These are phyloP conservation scores for Silurus asotus DNA, from an alignment of 2,113 vertebrate species.

Conservation along the genomic window DNA sequence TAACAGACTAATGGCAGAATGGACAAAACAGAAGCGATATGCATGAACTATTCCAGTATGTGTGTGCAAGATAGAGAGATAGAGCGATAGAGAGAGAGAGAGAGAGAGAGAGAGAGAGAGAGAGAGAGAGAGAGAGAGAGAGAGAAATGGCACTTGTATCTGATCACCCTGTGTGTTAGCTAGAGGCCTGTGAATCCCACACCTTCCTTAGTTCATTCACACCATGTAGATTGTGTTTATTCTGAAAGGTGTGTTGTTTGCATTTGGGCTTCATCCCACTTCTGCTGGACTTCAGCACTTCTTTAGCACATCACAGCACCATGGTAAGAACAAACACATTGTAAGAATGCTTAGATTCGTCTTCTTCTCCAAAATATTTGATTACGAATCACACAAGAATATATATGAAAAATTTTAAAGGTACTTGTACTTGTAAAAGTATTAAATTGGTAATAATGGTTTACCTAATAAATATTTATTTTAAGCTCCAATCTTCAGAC, in stretches of 20 bases:
- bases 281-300: conserved; percentile 21
- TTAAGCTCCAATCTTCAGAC: not conserved
- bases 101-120: not conserved
- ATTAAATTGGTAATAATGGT: not conserved
- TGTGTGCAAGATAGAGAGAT: not conserved
- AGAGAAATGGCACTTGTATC: not conserved
- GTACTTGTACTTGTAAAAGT: not conserved
- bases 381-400: not conserved
- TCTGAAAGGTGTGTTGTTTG: conserved; percentile 48
- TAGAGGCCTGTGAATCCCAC: not conserved
- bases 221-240: conserved; percentile 23
- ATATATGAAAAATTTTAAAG: not conserved
- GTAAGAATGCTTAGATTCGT: not conserved
- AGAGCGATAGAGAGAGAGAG: not conserved
- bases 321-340: not conserved
- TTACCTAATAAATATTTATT: not conserved
- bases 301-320: not conserved
- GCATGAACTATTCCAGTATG: no score
- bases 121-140: not conserved
- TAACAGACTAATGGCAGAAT: not conserved
- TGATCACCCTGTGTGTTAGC: conserved; percentile 6
- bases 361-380: no score
- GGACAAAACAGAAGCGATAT: not conserved
- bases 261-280: conserved; percentile 24
- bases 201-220: conserved; percentile 9